Base-by-base conservation (phyloP, 1,140 invertebrate genomes). In the Hestina assimilis region DNA sequence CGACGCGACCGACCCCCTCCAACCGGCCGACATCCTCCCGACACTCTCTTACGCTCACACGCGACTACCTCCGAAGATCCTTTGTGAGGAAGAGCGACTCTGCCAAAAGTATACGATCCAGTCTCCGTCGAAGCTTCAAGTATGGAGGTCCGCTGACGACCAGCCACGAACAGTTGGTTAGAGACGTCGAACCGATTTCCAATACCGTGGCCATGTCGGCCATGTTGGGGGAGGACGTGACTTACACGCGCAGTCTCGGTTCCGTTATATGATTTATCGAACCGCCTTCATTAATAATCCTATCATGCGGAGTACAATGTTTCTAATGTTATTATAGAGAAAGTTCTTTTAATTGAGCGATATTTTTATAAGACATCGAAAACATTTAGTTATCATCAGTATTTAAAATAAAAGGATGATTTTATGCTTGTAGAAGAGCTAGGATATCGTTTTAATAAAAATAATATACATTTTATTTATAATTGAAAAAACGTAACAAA, bases 31-130 rank as follows among this genome's bases (percentile, higher is more conserved):
- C 72, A 0, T 69, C 70, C 0, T 83, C 80, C 0, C 43, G 76
- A 7, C 77, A 73, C 43, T 82, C 76, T 0, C 46, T 83, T 4
- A 77, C 74, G 0, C 46, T 83, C 42, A 86, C 81, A 0, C 50
- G 85, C 3, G 76, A 87, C 42, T 72, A 74, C 52, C 55, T 84
- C 0, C 56, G 84, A 7, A 50, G 87, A 1, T 85, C 87, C 0
- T 87, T 86, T 51, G 72, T 89, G 0, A 53, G 84, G 5, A 87
- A 86, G 35, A 84, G 75, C 42, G 84, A 87, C 15, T 79, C 84
- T 0, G 79, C 74, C 0, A 86, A 86, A 35, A 84, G 72, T 15
- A 77, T 87, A n/a, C 63, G 86, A 1, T 83, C 80, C 1, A 86
- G 84, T 58, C 59, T 87, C 4, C 71, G 85, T 3, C 63, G 84